phyloP scores from a whole-genome alignment of 1,140 invertebrate species.

The Drosophila oshimai region DNA sequence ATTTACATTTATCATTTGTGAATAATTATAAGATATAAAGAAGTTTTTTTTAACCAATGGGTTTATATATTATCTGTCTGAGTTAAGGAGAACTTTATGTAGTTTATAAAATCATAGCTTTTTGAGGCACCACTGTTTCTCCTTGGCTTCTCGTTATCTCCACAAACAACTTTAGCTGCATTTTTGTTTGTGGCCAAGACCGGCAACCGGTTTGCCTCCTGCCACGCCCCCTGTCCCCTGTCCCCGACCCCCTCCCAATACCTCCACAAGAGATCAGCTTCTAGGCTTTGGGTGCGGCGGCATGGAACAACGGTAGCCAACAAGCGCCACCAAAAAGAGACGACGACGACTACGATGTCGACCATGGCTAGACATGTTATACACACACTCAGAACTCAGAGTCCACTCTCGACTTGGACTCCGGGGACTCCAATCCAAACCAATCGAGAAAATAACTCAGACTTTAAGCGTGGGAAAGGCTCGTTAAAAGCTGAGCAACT shows the following conservation, averaged over 20 bases:
- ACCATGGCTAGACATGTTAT: conserved; percentile 54
- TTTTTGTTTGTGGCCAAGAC: conserved; percentile 15
- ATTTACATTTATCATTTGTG: too few species aligned
- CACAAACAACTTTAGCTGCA: conserved; percentile 28
- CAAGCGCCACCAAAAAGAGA: conserved; percentile 63
- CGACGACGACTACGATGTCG: conserved; percentile 9
- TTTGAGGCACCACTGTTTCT: conserved; percentile 17
- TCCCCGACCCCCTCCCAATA: not conserved
- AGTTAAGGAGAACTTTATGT: too few species aligned
- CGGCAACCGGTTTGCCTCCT: conserved; percentile 24
- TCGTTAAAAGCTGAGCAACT: not conserved
- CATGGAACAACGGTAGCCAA: conserved; percentile 71
- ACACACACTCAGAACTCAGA: conserved; percentile 13
- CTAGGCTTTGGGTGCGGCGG: conserved; percentile 51
- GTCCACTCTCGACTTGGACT: not conserved
- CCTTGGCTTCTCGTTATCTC: conserved; percentile 14
- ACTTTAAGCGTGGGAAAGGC: conserved; percentile 37
- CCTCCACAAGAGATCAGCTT: conserved; percentile 3
- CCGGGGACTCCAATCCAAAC: not conserved
- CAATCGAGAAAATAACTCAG: not conserved
- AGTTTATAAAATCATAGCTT: too few species aligned
- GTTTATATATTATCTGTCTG: too few species aligned
- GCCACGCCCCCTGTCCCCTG: not conserved
- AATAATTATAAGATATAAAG: too few species aligned
- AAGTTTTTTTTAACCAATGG: too few species aligned